Base-by-base conservation (phyloP, 2,113 vertebrate genomes). In the Rhynchopsitta pachyrhyncha region DNA sequence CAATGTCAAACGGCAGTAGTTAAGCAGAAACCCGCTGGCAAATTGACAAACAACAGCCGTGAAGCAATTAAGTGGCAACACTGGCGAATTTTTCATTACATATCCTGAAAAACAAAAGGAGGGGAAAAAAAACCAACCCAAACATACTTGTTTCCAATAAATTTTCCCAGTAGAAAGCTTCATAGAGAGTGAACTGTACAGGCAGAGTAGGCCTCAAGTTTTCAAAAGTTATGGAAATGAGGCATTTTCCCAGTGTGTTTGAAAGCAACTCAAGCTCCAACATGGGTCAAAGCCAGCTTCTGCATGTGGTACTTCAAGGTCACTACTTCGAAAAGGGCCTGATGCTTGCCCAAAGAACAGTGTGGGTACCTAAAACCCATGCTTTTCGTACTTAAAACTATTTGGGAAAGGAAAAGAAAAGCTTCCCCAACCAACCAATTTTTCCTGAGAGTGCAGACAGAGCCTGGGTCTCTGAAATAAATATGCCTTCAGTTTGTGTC, bases 1-100 rank as follows among this genome's bases (percentile, higher is more conserved):
- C 85, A 69, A 96, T 68, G 91, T 95, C 96, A 97, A 97, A 96
- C 23, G 90, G 96, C 89, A 97, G 96, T 93, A 96, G 96, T 98
- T 98, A 97, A 97, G 95, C 90, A 88, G 93, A 91, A 96, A 97
- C 86, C 96, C 96, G 95, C 96, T 97, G 97, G 97, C 97, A 98
- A 97, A 96, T 28, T 97, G 97, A 98, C 98, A 98, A 98, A 96
- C 76, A 97, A 95, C 96, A 92, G 83, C 92, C 93, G 92, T 79
- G 55, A 96, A 88, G 94, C 97, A 98, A 97, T 97, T 97, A 97
- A 97, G 93, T 80, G 91, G 92, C 82, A 97, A 95, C 9, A 49
- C 90, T 79, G 74, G 69, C 94, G 80, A 90, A 97, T 94, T 94
- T 95, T 96, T 97, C 89, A 88, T 94, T 95, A 92, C 9, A 57